phyloP scores from a whole-genome alignment of 64 coral and sea anemone genomes.

The Porites lutea region DNA sequence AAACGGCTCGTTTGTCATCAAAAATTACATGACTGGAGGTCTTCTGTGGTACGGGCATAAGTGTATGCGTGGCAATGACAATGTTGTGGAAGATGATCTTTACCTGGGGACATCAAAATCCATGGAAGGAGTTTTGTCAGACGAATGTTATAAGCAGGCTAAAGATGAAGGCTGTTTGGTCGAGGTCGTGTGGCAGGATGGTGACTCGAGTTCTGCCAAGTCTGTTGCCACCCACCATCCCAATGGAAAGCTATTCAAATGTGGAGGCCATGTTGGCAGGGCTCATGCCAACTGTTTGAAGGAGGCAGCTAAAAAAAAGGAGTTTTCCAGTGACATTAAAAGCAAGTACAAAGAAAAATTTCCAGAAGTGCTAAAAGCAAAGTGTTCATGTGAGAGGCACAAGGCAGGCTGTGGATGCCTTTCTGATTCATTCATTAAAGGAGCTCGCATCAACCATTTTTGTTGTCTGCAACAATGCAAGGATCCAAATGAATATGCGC shows the following conservation, averaged over 20 bases:
- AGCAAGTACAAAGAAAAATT: slow-evolving; percentile 33
- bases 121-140: slow-evolving; percentile 66
- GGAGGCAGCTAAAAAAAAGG: slow-evolving; percentile 62
- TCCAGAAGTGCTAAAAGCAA: slow-evolving; percentile 17
- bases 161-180: slow-evolving; percentile 43
- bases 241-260: slow-evolving; percentile 14
- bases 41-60: slow-evolving; percentile 15
- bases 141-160: slow-evolving; percentile 47
- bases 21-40: slow-evolving; percentile 13
- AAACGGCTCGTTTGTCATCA: slow-evolving; percentile 20
- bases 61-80: not conserved
- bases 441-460: slow-evolving; percentile 63
- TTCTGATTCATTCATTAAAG: slow-evolving; percentile 41
- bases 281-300: slow-evolving; percentile 49
- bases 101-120: slow-evolving; percentile 57
- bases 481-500: slow-evolving; percentile 45
- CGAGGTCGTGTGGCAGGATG: slow-evolving; percentile 50
- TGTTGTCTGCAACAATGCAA: slow-evolving; percentile 59
- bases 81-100: slow-evolving; percentile 47
- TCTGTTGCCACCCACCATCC: not conserved
- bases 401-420: slow-evolving; percentile 54
- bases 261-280: slow-evolving; percentile 66
- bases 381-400: slow-evolving; percentile 56
- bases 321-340: slow-evolving; percentile 12
- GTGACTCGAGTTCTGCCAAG: slow-evolving; percentile 56